These are phyloP conservation scores for Deilephila elpenor DNA, from an alignment of 2,888 invertebrate genomes.

Conservation along the genomic window DNA sequence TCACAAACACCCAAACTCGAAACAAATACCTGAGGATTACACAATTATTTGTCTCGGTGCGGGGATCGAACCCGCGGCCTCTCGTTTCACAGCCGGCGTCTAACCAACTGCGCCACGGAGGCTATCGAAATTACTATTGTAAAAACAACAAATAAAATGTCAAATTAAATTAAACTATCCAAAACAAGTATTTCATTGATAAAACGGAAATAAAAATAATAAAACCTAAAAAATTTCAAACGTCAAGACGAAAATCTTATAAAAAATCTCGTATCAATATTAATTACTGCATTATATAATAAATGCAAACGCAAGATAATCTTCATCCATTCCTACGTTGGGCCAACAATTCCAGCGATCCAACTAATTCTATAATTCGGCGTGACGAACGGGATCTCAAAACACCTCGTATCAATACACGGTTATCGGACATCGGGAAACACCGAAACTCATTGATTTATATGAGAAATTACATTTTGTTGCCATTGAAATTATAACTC, in stretches of 20 bases:
- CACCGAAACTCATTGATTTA: constrained; percentile 65
- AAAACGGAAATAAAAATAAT: background rate
- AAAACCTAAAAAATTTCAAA: background rate
- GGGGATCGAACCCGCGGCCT: too few species aligned
- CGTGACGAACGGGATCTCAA: constrained; percentile 63
- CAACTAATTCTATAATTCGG: constrained; percentile 56
- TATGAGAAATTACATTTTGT: constrained; percentile 55
- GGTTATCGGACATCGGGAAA: constrained; percentile 62
- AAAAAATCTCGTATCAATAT: background rate
- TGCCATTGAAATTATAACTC: constrained; percentile 38
- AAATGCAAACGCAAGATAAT: constrained; percentile 3
- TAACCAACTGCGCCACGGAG: too few species aligned
- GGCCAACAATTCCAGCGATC: constrained; percentile 44
- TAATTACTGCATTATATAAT: background rate
- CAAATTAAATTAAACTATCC: background rate
- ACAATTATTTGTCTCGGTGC: too few species aligned
- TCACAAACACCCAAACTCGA: too few species aligned
- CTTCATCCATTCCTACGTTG: constrained; percentile 24
- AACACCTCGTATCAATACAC: constrained; percentile 64
- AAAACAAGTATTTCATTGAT: background rate
- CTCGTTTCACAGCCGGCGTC: too few species aligned
- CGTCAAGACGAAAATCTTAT: background rate
- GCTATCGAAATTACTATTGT: too few species aligned
- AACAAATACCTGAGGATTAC: too few species aligned
- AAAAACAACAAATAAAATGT: background rate